These are phyloP conservation scores for Tinea pellionella DNA, from an alignment of 2,888 invertebrate species.

Conservation along the genomic window DNA sequence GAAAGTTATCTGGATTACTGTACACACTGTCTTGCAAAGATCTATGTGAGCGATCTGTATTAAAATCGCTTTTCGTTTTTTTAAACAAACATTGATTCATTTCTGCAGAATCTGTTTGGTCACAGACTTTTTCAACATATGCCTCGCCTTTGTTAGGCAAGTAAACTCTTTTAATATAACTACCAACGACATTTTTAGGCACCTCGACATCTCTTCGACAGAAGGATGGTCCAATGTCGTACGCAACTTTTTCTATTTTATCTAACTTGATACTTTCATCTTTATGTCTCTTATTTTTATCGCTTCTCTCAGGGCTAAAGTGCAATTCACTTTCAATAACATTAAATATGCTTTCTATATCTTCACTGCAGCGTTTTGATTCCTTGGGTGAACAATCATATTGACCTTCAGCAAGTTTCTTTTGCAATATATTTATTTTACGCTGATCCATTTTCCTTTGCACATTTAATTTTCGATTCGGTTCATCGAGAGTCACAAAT, in stretches of 20 bases:
- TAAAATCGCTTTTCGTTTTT: neutral
- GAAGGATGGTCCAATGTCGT: conserved; percentile 17
- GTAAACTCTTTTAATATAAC: neutral
- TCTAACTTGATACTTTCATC: conserved; percentile 19
- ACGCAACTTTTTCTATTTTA: conserved; percentile 22
- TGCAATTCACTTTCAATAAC: conserved; percentile 52
- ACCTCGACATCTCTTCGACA: neutral
- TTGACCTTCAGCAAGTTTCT: conserved; percentile 28
- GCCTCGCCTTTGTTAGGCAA: neutral
- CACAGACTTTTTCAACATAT: neutral
- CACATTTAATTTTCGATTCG: conserved; percentile 30
- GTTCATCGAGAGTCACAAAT: conserved; percentile 47
- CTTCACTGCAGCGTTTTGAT: conserved; percentile 25
- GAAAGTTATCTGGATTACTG: conserved; percentile 16
- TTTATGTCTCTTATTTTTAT: conserved; percentile 11
- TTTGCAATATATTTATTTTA: conserved; percentile 33
- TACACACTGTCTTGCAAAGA: neutral
- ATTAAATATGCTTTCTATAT: conserved; percentile 48
- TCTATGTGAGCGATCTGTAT: neutral
- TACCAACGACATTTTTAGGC: too few species aligned
- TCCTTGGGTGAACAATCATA: conserved; percentile 27
- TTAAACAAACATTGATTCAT: neutral
- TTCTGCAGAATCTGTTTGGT: neutral
- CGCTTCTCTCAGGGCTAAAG: conserved; percentile 22
- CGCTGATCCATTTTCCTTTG: conserved; percentile 42